Evolutionary conservation across 2,888 invertebrate genomes (phyloP).

Genomic region (Yponomeuta sedellus): DNA sequence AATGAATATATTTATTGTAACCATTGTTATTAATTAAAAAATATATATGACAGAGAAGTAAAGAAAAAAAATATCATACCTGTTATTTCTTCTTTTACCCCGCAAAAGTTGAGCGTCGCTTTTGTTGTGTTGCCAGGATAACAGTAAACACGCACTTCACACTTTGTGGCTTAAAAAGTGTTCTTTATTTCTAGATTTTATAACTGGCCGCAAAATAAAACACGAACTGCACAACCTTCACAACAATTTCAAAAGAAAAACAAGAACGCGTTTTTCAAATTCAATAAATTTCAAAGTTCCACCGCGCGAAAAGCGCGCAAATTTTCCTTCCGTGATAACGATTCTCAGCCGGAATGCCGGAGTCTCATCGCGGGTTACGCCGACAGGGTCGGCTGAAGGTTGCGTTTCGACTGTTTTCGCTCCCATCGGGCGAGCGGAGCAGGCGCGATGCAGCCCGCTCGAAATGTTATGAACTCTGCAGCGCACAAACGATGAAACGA

Average conservation of each 20-base stretch:
- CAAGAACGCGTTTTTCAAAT: not conserved
- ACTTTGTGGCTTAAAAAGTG: not conserved
- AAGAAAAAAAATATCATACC: not conserved
- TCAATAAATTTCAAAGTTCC: not conserved
- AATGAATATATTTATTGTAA: no score
- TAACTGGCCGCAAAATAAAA: not conserved
- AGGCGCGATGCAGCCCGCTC: not conserved
- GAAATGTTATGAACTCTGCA: not conserved
- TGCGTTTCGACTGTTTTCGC: constrained; percentile 1
- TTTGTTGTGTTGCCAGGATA: not conserved
- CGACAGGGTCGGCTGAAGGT: not conserved
- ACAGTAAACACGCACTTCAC: not conserved
- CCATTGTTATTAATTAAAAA: no score
- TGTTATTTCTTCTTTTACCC: not conserved
- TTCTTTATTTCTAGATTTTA: not conserved
- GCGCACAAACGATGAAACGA: not conserved
- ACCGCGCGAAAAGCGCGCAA: not conserved
- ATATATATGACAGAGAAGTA: not conserved
- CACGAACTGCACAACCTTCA: not conserved
- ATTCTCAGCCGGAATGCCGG: not conserved
- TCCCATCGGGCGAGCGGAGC: not conserved
- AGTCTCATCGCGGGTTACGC: not conserved
- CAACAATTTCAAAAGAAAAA: not conserved
- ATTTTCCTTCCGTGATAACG: not conserved
- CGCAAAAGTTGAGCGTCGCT: not conserved